phyloP scores from a whole-genome alignment of 2,113 vertebrate genomes.

The Craseonycteris thonglongyai region DNA sequence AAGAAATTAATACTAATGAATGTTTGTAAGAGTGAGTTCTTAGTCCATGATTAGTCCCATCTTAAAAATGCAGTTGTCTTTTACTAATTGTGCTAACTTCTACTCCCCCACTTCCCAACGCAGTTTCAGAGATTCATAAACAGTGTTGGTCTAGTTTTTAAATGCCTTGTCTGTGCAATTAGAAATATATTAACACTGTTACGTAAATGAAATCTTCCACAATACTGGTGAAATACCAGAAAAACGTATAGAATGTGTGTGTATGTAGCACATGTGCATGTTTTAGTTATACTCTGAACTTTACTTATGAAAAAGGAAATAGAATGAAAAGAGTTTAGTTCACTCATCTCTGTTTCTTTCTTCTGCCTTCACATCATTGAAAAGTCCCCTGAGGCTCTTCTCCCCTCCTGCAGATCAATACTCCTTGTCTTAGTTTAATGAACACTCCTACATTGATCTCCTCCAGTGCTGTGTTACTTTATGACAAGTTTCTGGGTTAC shows the following conservation, averaged over 20 bases:
- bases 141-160: background rate
- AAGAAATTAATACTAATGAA: background rate
- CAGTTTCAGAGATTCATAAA: background rate
- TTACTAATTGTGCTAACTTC: background rate
- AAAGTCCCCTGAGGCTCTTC: conserved; percentile 19
- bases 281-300: conserved; percentile 1
- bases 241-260: no score
- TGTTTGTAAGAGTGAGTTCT: background rate
- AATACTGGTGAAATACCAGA: background rate
- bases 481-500: conserved; percentile 51
- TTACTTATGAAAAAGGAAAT: conserved; percentile 32
- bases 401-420: conserved; percentile 37
- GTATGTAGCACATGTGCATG: no score
- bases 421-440: conserved; percentile 65
- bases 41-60: background rate
- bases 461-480: conserved; percentile 37
- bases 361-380: background rate
- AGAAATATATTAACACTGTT: background rate
- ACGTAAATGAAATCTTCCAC: background rate
- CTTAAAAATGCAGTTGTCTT: background rate
- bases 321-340: conserved; percentile 31
- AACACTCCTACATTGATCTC: conserved; percentile 50
- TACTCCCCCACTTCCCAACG: no score
- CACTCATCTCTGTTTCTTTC: background rate
- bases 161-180: background rate